phyloP scores from a whole-genome alignment of 1,140 invertebrate genomes.

The Aethina tumida region DNA sequence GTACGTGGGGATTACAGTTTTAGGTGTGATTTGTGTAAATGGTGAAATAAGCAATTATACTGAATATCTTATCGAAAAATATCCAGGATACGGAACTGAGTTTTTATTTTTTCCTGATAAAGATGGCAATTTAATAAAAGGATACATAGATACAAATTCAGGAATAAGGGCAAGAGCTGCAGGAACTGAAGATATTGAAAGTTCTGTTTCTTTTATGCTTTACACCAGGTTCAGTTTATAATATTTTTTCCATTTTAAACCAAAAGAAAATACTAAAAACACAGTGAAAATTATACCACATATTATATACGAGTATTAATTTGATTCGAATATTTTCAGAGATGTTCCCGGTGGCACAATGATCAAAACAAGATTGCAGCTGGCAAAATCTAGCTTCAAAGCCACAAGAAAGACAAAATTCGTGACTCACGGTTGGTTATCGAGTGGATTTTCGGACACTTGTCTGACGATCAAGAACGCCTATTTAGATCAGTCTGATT shows the following conservation, averaged over 20 bases:
- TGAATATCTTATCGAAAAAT: no score
- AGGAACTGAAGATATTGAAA: constrained; percentile 13
- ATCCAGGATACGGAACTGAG: constrained; percentile 36
- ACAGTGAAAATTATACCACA: constrained; percentile 3
- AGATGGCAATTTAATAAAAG: constrained; percentile 37
- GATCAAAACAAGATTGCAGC: constrained; percentile 6
- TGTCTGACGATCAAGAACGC: constrained; percentile 38
- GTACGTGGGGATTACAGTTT: no score
- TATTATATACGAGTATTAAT: background rate
- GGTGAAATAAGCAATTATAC: no score
- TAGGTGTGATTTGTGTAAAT: no score
- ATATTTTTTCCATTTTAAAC: background rate
- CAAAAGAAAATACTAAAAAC: constrained; percentile 4
- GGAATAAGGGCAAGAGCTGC: constrained; percentile 4
- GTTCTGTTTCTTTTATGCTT: constrained; percentile 34
- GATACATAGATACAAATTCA: constrained; percentile 12
- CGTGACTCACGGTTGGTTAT: constrained; percentile 67
- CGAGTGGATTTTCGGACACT: constrained; percentile 37
- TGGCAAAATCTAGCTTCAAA: constrained; percentile 41
- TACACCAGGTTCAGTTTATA: constrained; percentile 30
- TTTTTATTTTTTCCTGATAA: constrained; percentile 47
- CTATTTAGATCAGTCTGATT: constrained; percentile 42
- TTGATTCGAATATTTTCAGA: constrained; percentile 11
- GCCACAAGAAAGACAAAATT: constrained; percentile 47
- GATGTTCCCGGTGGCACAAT: constrained; percentile 11